Conservation (phyloP, 2,888 invertebrate species). For the Pammene aurita region DNA sequence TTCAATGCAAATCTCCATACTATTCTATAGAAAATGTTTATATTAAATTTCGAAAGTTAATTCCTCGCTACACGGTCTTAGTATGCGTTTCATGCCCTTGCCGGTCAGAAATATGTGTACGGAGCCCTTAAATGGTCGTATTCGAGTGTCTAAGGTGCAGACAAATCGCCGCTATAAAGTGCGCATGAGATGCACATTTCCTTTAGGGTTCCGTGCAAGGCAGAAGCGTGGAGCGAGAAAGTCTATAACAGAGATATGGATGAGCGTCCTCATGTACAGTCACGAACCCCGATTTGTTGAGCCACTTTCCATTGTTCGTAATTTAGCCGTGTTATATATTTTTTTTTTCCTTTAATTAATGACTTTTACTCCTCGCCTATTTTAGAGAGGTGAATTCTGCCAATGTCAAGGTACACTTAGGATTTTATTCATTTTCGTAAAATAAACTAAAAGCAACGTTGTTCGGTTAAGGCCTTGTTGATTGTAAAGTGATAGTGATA, state of each 20-base stretch:
- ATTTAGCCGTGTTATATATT: too few relatives aligned
- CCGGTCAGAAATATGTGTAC: conserved; percentile 13
- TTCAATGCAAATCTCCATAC: neutral
- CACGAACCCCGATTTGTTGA: too few relatives aligned
- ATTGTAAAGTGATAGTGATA: too few relatives aligned
- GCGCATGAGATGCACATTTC: conserved; percentile 39
- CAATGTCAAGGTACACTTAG: too few relatives aligned
- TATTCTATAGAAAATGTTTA: neutral
- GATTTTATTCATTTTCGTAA: too few relatives aligned
- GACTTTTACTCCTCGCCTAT: too few relatives aligned
- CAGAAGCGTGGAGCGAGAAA: neutral
- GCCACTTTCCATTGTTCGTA: too few relatives aligned
- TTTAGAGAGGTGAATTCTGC: too few relatives aligned
- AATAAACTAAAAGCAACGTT: too few relatives aligned
- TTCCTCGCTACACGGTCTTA: neutral
- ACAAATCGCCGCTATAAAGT: conserved; percentile 38
- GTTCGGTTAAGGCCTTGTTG: too few relatives aligned
- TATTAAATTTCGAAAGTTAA: conserved; percentile 9
- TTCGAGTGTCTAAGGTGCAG: conserved; percentile 26
- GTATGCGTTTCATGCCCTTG: conserved; percentile 8
- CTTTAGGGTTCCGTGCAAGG: conserved; percentile 19
- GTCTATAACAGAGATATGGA: neutral
- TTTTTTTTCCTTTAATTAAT: too few relatives aligned
- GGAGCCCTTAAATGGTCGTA: conserved; percentile 25
- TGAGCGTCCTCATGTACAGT: too few relatives aligned